phyloP scores from a whole-genome alignment of 2,113 vertebrate species.

The Calidris pugnax region DNA sequence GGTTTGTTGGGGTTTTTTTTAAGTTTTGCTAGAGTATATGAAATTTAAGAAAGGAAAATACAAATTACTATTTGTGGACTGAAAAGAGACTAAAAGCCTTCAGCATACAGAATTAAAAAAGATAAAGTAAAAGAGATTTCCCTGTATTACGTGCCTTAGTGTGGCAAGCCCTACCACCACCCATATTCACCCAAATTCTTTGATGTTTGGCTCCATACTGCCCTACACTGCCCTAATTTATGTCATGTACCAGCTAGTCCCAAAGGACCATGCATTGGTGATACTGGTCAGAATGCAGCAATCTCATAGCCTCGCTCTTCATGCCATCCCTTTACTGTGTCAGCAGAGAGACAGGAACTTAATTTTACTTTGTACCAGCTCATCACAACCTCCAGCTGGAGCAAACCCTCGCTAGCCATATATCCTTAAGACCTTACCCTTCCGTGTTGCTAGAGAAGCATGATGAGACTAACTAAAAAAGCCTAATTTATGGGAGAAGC shows the following conservation, averaged over 20 bases:
- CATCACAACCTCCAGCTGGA: background rate
- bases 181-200: background rate
- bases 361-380: background rate
- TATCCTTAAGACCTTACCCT: background rate
- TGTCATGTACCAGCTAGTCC: background rate
- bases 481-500: background rate
- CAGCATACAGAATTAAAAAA: background rate
- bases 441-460: background rate
- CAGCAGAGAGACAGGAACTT: background rate
- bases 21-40: background rate
- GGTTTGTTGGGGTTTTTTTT: background rate
- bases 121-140: background rate
- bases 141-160: background rate
- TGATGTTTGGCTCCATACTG: background rate
- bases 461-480: background rate
- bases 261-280: background rate
- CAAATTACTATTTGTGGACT: background rate
- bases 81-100: background rate
- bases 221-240: background rate
- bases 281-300: background rate
- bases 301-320: background rate
- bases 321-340: background rate
- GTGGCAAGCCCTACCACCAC: background rate
- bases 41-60: slow-evolving; percentile 11
- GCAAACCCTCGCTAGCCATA: background rate